Evolutionary conservation across 2,888 invertebrate genomes (phyloP).

Genomic region (Dolichopus griseipennis): DNA sequence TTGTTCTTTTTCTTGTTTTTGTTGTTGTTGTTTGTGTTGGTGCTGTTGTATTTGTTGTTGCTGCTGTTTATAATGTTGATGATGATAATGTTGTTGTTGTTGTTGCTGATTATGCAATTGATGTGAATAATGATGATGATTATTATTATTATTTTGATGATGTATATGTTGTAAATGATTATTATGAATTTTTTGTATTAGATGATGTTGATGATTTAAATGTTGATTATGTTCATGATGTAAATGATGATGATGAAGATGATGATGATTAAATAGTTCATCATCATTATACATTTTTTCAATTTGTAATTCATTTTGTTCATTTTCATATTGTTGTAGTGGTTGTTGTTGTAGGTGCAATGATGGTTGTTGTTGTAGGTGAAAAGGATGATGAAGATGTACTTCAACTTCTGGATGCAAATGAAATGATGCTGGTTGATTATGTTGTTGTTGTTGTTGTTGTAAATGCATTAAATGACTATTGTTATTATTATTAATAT

Average conservation of each 20-base stretch:
- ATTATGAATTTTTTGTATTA: neutral
- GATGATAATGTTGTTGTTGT: slow-evolving; percentile 10
- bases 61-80: neutral
- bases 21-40: neutral
- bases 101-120: slow-evolving; percentile 12
- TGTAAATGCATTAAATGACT: neutral
- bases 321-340: slow-evolving; percentile 11
- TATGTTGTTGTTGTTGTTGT: neutral
- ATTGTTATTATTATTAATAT: neutral
- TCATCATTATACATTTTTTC: too few relatives aligned
- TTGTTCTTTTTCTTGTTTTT: neutral
- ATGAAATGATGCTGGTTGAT: too few relatives aligned
- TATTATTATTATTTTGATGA: slow-evolving; percentile 10
- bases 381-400: slow-evolving; percentile 12
- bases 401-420: neutral
- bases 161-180: slow-evolving; percentile 12
- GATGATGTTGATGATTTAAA: slow-evolving; percentile 10
- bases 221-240: slow-evolving; percentile 10
- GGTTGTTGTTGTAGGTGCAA: slow-evolving; percentile 7
- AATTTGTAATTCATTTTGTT: neutral
- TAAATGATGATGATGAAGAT: slow-evolving; percentile 11
- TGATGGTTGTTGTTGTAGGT: slow-evolving; percentile 12
- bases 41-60: too few relatives aligned
- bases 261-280: neutral
- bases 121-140: slow-evolving; percentile 12